Percentiles rank a stretch among this genome's conserved stretches.
These are phyloP conservation scores for Catalaphyllia jardinei DNA, from an alignment of 64 coral and sea anemone genomes.

Conservation along the genomic window DNA sequence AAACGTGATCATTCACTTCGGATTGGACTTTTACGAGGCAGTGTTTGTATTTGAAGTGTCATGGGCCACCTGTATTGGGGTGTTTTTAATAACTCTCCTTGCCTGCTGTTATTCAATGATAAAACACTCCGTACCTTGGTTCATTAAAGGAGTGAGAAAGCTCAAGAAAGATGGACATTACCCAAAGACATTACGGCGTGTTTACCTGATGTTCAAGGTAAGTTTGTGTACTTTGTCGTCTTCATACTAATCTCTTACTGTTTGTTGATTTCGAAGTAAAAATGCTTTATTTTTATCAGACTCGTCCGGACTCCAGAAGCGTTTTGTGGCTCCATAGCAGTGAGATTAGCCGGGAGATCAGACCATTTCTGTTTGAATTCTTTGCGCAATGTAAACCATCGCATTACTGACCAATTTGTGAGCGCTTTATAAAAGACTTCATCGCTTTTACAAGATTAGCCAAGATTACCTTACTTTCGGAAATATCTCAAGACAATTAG, in stretches of 20 bases:
- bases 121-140: constrained; percentile 86
- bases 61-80: constrained; percentile 89
- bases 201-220: constrained; percentile 73
- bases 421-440: neutral
- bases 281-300: neutral
- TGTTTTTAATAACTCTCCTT: constrained; percentile 79
- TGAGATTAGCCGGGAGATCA: neutral
- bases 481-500: neutral
- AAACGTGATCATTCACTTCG: constrained; percentile 88
- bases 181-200: constrained; percentile 69
- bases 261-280: constrained; percentile 19
- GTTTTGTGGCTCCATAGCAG: neutral
- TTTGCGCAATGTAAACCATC: neutral
- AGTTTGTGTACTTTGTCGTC: constrained; percentile 30
- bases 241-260: neutral
- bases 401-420: neutral
- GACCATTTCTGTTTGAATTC: neutral
- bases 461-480: neutral
- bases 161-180: constrained; percentile 92
- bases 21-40: constrained; percentile 87
- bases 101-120: constrained; percentile 88
- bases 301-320: neutral
- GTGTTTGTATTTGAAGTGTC: constrained; percentile 82
- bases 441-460: neutral
- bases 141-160: constrained; percentile 84